Base-by-base conservation (phyloP, 2,888 invertebrate genomes). In the Aspidiotus rigidus region DNA sequence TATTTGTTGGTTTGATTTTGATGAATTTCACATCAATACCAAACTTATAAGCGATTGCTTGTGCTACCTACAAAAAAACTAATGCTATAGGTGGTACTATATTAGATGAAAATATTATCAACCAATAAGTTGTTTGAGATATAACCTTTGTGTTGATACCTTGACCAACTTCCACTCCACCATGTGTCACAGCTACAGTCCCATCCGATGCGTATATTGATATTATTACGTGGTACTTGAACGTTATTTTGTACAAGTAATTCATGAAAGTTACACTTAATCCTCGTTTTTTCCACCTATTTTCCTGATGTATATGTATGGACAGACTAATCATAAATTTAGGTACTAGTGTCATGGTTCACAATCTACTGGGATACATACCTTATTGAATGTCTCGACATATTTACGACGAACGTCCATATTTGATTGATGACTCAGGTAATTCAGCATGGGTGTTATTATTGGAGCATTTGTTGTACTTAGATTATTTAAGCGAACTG, bases 151-250 rank as follows among this genome's bases (percentile, higher is more conserved):
- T 97, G 77, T 95, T 90, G 7, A 97, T 80, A 1, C 97, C 97
- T 80, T 97, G 97, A 0, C 97, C 97, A 89, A 97, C 96, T 82
- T 97, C 97, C 8, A 90, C 88, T 15, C 95, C 96, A 44, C 92
- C 93, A 77, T 93, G 94, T 0, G 88, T 85, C 17, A 97, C 75
- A 11, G 96, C 80, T 5, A 97, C 91, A 0, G 94, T 92, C 1
- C 94, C 95, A 77, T 92, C 91, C 0, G 81, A 81, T 81, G 82
- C 16, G 44, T 69, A 71, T n/a, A 63, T 56, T 8, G 59, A 70
- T 2, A 49, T 15, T 76, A 96, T 94, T n/a, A 95, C 83, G 59
- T 91, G 84, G 2, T 97, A 83, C 69, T 97, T 80, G 0, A 95
- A 93, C 10, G 93, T 94, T 1, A 86, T 87, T 81, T 94, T 93